Evolutionary conservation across 2,888 invertebrate genomes (phyloP).

Genomic region (Mythimna ferrago): DNA sequence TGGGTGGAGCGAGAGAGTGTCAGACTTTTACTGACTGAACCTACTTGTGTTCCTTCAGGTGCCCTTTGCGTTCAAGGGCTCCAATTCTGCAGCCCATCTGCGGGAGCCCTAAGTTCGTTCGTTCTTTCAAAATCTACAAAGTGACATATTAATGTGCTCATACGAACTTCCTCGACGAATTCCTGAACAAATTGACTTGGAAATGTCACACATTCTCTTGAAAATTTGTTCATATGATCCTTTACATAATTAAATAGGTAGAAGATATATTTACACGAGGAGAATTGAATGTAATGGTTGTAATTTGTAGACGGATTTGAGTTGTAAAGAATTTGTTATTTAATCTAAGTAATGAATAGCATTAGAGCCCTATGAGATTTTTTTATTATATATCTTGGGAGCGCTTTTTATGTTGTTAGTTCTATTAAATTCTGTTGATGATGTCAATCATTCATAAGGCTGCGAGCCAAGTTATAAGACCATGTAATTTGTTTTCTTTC

Average conservation of each 20-base stretch:
- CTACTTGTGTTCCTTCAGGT: too few relatives aligned
- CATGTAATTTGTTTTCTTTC: too few relatives aligned
- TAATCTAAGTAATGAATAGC: not conserved
- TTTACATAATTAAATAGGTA: slow-evolving; percentile 69
- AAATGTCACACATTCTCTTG: slow-evolving; percentile 43
- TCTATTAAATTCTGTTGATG: not conserved
- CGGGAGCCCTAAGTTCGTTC: too few relatives aligned
- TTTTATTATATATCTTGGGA: not conserved
- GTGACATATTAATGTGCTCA: not conserved
- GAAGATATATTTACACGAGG: slow-evolving; percentile 27
- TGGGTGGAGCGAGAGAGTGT: too few relatives aligned
- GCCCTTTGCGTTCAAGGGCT: too few relatives aligned
- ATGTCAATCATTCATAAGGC: too few relatives aligned
- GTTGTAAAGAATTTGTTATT: slow-evolving; percentile 7
- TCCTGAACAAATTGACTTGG: slow-evolving; percentile 64
- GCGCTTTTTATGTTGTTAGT: not conserved
- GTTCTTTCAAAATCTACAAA: not conserved
- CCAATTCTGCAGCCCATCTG: not conserved
- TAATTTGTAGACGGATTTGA: slow-evolving; percentile 15
- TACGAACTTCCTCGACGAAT: slow-evolving; percentile 62
- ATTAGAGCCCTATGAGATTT: not conserved
- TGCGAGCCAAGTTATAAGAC: too few relatives aligned
- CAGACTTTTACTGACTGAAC: too few relatives aligned
- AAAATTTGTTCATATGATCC: slow-evolving; percentile 55
- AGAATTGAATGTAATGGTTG: slow-evolving; percentile 24